A percentile compares a stretch with the other conserved stretches of the same genome.
Conservation (phyloP, 2,888 invertebrate species). For the Dasysyrphus tricinctus region DNA sequence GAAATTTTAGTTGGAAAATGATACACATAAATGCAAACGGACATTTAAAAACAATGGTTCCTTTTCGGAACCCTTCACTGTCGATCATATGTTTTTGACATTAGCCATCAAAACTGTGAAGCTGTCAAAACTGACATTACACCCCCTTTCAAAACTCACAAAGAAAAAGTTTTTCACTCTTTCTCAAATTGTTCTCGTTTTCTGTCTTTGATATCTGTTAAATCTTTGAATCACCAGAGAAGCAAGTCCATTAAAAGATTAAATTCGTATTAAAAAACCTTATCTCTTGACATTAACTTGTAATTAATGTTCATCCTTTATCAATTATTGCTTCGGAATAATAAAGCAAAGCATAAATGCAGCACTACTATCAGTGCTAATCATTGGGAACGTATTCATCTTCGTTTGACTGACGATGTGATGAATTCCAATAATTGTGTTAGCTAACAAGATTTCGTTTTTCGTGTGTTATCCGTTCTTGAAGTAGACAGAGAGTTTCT, state of each 20-base stretch:
- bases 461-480: slow-evolving; percentile 39
- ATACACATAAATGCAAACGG: neutral
- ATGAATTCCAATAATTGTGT: slow-evolving; percentile 51
- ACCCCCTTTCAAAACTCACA: neutral
- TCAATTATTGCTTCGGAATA: slow-evolving; percentile 47
- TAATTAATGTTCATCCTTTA: slow-evolving; percentile 60
- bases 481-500: slow-evolving; percentile 6
- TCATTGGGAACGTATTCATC: slow-evolving; percentile 18
- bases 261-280: slow-evolving; percentile 5
- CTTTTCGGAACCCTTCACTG: neutral
- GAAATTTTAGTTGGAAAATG: no score
- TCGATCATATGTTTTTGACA: slow-evolving; percentile 19
- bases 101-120: neutral
- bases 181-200: slow-evolving; percentile 6
- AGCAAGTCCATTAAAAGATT: slow-evolving; percentile 2
- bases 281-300: slow-evolving; percentile 33
- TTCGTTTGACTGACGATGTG: slow-evolving; percentile 44
- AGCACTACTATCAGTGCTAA: slow-evolving; percentile 48
- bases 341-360: slow-evolving; percentile 52
- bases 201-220: neutral
- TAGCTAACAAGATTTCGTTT: slow-evolving; percentile 45
- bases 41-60: neutral
- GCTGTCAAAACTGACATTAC: slow-evolving; percentile 28
- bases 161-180: neutral
- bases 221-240: neutral